Evolutionary conservation across 2,888 invertebrate genomes (phyloP).

Genomic region (Choristoneura rosaceana): DNA sequence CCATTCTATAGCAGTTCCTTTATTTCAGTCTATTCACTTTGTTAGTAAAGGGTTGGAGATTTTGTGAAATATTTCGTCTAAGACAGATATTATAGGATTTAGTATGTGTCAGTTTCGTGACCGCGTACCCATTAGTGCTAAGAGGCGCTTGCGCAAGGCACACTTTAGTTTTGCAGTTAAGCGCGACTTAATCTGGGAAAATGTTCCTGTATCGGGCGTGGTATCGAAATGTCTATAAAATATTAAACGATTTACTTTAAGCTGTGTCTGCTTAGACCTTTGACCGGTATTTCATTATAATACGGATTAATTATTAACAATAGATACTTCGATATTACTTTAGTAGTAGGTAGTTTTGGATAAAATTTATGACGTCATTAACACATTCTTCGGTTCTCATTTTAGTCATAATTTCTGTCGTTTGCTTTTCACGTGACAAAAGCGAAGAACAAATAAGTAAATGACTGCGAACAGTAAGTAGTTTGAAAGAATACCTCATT

Average conservation of each 20-base stretch:
- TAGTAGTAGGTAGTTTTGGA: too few relatives aligned
- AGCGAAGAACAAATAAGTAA: too few relatives aligned
- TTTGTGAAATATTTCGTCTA: conserved; percentile 60
- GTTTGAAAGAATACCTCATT: too few relatives aligned
- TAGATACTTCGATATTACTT: too few relatives aligned
- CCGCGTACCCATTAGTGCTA: conserved; percentile 56
- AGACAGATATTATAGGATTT: conserved; percentile 54
- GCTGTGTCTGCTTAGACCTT: conserved; percentile 16
- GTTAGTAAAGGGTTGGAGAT: conserved; percentile 33
- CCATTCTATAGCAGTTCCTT: too few relatives aligned
- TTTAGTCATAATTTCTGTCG: too few relatives aligned
- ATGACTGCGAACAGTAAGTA: too few relatives aligned
- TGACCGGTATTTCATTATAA: not conserved
- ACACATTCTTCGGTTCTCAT: too few relatives aligned
- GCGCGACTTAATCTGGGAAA: conserved; percentile 57
- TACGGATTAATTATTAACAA: not conserved
- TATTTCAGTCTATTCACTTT: too few relatives aligned
- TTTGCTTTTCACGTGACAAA: too few relatives aligned
- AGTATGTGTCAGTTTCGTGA: conserved; percentile 61
- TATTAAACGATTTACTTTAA: conserved; percentile 28
- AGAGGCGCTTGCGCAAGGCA: conserved; percentile 57
- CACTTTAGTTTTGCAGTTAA: conserved; percentile 56
- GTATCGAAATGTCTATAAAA: conserved; percentile 39
- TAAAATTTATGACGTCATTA: too few relatives aligned
- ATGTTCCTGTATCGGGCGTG: conserved; percentile 37